Evolutionary conservation across 2,113 vertebrate genomes (phyloP).

Genomic region (Erythrolamprus reginae): DNA sequence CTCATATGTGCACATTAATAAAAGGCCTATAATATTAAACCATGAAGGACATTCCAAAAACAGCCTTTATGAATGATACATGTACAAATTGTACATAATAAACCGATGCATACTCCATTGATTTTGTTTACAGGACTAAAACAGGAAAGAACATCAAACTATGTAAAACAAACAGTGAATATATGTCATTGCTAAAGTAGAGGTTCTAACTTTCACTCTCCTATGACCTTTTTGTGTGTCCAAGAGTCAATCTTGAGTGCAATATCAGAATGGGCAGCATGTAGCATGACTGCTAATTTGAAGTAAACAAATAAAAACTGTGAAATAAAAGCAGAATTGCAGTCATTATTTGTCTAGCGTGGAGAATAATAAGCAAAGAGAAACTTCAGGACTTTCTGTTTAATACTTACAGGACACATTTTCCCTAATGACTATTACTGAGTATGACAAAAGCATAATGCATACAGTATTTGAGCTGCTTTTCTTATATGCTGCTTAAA

Average conservation of each 20-base stretch:
- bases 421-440: neutral
- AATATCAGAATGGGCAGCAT: neutral
- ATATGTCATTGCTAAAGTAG: neutral
- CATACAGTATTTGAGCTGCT: neutral
- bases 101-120: neutral
- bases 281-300: neutral
- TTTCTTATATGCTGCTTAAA: too few species aligned
- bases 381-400: neutral
- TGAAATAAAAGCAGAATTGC: neutral
- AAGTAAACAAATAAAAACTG: neutral
- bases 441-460: too few species aligned
- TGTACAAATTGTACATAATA: neutral
- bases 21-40: neutral
- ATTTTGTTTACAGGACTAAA: neutral
- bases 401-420: neutral
- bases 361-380: neutral
- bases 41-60: neutral
- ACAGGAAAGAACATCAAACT: neutral
- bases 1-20: neutral
- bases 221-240: neutral
- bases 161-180: neutral
- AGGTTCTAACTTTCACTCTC: neutral
- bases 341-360: neutral
- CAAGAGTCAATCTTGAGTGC: neutral
- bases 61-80: neutral